Evolutionary conservation across 2,113 vertebrate genomes (phyloP), one percentile per base, ranked within the genome.

Genomic region (Callaeas wilsoni): DNA sequence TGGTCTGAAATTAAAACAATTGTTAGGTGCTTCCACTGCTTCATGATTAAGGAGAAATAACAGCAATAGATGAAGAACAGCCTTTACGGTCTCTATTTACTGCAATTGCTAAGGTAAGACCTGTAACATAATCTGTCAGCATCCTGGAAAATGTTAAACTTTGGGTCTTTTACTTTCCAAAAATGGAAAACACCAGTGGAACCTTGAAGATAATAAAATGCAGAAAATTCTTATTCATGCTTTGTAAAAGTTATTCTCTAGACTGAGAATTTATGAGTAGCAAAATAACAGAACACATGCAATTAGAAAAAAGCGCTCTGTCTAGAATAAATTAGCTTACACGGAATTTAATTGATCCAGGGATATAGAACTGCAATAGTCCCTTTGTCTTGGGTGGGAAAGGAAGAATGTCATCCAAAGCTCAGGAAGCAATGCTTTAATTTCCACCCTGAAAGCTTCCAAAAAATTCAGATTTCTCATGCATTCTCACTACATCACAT

Each of bases 281-380:
- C 15, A 77, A 81, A 93, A 53, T 35, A 91, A 85, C 92, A 88
- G 60, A 95, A 81, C 64, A 81, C 32, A 78, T 10, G 56, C 71
- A 93, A 84, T 63, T 44, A 74, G 50, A 87, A 91, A 85, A 94
- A 84, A n/a, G 60, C 7, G 4, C 35, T 88, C 82, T 60, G 59
- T 44, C 71, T 64, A 83, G 83, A 88, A 91, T 93, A 94, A 94
- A 87, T 88, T 74, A 85, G 57, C 39, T 90, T 59, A 70, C 78
- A 84, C 82, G 50, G 63, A 91, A 85, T 83, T 59, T 91, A 90
- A 93, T 3, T 77, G 90, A 74, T 77, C 20, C 55, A 77, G n/a
- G 78, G 56, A 88, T 32, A 92, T 13, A 56, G 42, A 92, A 86
- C 6, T 81, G 57, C 65, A 94, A 46, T 41, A 77, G 52, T 70